Conservation (phyloP, 2,888 invertebrate species). For the Orgyia antiqua region DNA sequence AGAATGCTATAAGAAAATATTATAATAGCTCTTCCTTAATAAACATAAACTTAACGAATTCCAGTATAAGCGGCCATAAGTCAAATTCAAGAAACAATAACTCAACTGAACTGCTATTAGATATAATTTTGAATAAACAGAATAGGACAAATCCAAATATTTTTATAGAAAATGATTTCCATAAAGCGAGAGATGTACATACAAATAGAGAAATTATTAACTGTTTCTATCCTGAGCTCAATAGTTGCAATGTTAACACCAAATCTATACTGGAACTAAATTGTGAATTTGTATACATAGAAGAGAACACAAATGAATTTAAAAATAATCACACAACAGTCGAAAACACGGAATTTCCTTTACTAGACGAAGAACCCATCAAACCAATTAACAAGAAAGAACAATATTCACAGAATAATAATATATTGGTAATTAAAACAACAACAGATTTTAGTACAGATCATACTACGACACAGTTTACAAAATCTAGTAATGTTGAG, state of each 20-base stretch:
- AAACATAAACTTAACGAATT: neutral
- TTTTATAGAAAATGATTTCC: neutral
- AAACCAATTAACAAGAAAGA: no score
- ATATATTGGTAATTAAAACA: no score
- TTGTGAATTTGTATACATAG: slow-evolving; percentile 8
- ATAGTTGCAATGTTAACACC: neutral
- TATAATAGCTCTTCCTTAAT: neutral
- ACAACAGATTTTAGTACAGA: no score
- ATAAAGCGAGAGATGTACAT: neutral
- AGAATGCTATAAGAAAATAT: neutral
- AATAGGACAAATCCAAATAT: neutral
- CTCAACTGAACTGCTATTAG: neutral
- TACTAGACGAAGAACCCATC: no score
- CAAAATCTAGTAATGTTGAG: no score
- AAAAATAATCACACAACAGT: no score
- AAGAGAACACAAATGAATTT: neutral
- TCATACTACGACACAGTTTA: no score
- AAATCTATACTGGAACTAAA: slow-evolving; percentile 2
- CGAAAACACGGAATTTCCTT: no score
- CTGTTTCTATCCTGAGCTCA: slow-evolving; percentile 2
- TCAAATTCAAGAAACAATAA: neutral
- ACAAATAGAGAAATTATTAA: slow-evolving; percentile 4
- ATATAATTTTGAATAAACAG: slow-evolving; percentile 2
- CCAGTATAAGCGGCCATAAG: neutral
- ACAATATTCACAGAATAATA: no score